Percentiles rank a stretch among this genome's conserved stretches.
These are phyloP conservation scores for Cyprinus carpio DNA, from an alignment of 2,113 vertebrate genomes.

Conservation along the genomic window DNA sequence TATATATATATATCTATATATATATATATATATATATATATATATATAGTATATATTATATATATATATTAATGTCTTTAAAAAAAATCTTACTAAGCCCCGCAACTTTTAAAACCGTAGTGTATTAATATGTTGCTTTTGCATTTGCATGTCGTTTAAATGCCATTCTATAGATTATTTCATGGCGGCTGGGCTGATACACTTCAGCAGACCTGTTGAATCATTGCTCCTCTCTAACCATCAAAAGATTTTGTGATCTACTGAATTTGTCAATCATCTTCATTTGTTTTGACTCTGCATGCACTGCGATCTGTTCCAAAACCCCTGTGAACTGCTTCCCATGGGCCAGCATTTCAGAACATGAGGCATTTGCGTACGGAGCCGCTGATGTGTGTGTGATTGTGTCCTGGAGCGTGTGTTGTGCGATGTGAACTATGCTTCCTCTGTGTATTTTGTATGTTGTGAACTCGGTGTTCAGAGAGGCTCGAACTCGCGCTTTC, in stretches of 20 bases:
- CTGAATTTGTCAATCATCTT: slow-evolving; percentile 12
- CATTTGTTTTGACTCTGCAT: neutral
- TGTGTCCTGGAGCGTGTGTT: no score
- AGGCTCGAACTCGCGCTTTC: slow-evolving; percentile 83
- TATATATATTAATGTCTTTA: neutral
- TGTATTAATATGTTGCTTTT: neutral
- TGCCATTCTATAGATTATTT: neutral
- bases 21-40: no score
- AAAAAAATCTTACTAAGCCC: neutral
- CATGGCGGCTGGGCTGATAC: neutral
- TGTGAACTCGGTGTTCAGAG: slow-evolving; percentile 83
- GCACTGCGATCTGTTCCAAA: no score
- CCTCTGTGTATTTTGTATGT: slow-evolving; percentile 86
- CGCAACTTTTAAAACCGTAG: neutral
- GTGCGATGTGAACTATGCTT: slow-evolving; percentile 68
- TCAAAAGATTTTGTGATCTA: neutral
- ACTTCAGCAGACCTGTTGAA: neutral
- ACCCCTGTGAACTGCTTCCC: no score
- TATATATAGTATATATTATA: no score
- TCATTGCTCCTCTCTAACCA: neutral
- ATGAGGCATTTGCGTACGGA: neutral
- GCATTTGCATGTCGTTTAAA: neutral
- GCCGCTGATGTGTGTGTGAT: slow-evolving; percentile 44
- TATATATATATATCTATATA: no score
- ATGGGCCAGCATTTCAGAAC: no score